Percentiles rank a stretch among this genome's conserved stretches.
phyloP scores from a whole-genome alignment of 2,888 invertebrate species.

The Yponomeuta cagnagella region DNA sequence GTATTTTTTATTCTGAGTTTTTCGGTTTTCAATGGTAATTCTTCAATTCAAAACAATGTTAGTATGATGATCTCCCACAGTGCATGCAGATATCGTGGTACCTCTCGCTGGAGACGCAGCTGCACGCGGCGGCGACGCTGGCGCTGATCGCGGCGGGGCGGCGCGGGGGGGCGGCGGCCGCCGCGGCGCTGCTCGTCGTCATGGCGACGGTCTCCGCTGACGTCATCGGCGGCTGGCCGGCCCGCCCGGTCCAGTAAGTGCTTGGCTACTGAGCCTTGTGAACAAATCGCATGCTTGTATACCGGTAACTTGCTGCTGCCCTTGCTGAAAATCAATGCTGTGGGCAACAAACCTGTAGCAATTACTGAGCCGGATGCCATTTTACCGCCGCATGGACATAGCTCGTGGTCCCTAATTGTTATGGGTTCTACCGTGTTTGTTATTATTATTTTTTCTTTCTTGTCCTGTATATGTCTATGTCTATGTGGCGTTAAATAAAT shows the following conservation, averaged over 20 bases:
- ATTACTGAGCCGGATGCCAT: too few species aligned
- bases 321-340: too few species aligned
- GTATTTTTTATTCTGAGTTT: too few species aligned
- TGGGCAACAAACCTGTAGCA: too few species aligned
- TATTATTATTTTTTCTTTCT: too few species aligned
- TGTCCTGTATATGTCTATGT: too few species aligned
- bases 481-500: too few species aligned
- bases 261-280: background rate
- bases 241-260: slow-evolving; percentile 33
- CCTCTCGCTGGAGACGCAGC: slow-evolving; percentile 84
- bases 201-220: slow-evolving; percentile 59
- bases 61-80: slow-evolving; percentile 54
- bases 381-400: too few species aligned
- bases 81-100: slow-evolving; percentile 91
- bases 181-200: slow-evolving; percentile 49
- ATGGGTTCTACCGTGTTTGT: too few species aligned
- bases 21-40: too few species aligned
- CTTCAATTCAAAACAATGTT: background rate
- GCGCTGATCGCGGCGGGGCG: slow-evolving; percentile 77
- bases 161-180: slow-evolving; percentile 39
- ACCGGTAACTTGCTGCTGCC: too few species aligned
- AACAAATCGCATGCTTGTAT: background rate
- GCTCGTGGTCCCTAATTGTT: too few species aligned
- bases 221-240: slow-evolving; percentile 53
- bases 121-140: slow-evolving; percentile 81